These are phyloP conservation scores for Orchesellides sinensis DNA, from an alignment of 2,888 invertebrate genomes.

Conservation along the genomic window DNA sequence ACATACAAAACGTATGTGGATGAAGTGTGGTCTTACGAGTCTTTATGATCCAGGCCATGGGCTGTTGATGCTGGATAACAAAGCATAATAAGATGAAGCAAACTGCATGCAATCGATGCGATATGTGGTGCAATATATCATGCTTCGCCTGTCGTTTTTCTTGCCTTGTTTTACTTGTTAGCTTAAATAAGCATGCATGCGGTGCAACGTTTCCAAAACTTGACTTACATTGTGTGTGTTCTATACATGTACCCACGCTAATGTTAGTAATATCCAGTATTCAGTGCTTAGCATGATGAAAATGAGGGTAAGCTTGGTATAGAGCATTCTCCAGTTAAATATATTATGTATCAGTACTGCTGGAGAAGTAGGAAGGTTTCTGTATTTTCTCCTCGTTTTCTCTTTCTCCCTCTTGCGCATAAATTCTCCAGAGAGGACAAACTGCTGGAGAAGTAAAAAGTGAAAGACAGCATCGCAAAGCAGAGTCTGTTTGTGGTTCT, in stretches of 20 bases:
- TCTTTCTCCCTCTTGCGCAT: constrained; percentile 27
- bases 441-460: background rate
- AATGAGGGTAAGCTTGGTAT: too few relatives aligned
- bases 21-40: too few relatives aligned
- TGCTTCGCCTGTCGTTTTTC: constrained; percentile 60
- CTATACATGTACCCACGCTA: too few relatives aligned
- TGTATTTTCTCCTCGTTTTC: constrained; percentile 11
- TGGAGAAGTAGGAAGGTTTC: background rate
- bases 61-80: too few relatives aligned
- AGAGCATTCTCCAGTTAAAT: background rate
- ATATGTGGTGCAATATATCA: constrained; percentile 41
- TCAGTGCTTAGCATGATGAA: too few relatives aligned
- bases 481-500: constrained; percentile 8
- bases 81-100: too few relatives aligned
- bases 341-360: background rate
- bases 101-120: constrained; percentile 54
- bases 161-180: constrained; percentile 34
- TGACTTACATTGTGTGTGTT: background rate
- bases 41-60: too few relatives aligned
- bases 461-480: constrained; percentile 51
- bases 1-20: too few relatives aligned
- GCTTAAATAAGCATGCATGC: background rate
- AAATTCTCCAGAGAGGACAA: constrained; percentile 51
- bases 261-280: too few relatives aligned
- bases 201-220: constrained; percentile 7